Evolutionary conservation across 1,140 invertebrate species (phyloP).

Genomic region (Brachystomella parvula): DNA sequence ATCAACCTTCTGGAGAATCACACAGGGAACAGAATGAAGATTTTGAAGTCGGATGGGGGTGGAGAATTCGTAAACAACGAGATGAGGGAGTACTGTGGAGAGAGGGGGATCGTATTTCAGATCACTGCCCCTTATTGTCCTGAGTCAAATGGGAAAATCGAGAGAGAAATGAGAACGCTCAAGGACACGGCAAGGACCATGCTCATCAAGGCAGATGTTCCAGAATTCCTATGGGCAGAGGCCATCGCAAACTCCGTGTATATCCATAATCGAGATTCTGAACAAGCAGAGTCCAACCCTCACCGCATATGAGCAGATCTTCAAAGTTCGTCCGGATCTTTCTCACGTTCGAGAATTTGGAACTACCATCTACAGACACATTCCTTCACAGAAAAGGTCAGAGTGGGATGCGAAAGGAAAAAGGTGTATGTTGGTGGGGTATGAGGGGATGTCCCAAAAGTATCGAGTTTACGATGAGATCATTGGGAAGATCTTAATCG

Average conservation of each 20-base stretch:
- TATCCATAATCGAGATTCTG: constrained; percentile 16
- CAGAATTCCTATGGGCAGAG: constrained; percentile 10
- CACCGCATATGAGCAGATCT: constrained; percentile 41
- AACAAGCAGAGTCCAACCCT: constrained; percentile 27
- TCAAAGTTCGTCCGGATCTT: constrained; percentile 38
- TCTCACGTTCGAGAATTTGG: constrained; percentile 41
- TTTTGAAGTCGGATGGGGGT: constrained; percentile 45
- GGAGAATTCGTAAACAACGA: constrained; percentile 39
- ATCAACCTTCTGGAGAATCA: constrained; percentile 42
- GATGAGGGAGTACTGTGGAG: constrained; percentile 36
- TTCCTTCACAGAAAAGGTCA: constrained; percentile 35
- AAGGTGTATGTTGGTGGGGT: constrained; percentile 39
- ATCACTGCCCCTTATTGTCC: constrained; percentile 31
- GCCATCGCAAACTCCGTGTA: constrained; percentile 4
- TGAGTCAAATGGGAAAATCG: constrained; percentile 47
- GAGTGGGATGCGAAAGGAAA: constrained; percentile 34
- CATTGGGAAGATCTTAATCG: constrained; percentile 15
- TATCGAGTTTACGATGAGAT: constrained; percentile 33
- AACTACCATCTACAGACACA: constrained; percentile 39
- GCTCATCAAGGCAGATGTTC: constrained; percentile 17
- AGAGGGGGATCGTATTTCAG: constrained; percentile 1
- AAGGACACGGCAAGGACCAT: background rate
- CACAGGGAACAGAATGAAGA: constrained; percentile 40
- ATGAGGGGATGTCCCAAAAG: constrained; percentile 25
- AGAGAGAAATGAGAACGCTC: constrained; percentile 42